Percentiles rank a stretch among this genome's conserved stretches.
Conservation (phyloP, 2,888 invertebrate species). For the Dynastes hyllus region DNA sequence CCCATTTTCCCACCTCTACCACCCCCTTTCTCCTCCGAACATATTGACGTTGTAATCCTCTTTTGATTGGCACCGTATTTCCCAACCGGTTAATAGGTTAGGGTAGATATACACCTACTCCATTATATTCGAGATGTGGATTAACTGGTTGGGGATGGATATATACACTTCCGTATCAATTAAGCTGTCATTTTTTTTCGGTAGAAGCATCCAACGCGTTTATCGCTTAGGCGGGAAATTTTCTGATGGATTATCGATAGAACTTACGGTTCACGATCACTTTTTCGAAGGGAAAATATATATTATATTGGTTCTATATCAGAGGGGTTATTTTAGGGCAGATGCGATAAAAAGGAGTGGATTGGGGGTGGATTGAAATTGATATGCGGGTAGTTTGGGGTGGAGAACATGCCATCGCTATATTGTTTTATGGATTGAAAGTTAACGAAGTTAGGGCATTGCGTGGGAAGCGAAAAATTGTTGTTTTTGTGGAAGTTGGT, state of each 20-base stretch:
- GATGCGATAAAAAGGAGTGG: not conserved
- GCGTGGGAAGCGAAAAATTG: too few relatives aligned
- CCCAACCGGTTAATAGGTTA: not conserved
- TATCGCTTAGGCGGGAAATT: not conserved
- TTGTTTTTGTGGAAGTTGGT: too few relatives aligned
- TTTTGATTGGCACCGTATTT: conserved; percentile 12
- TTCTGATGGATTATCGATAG: conserved; percentile 6
- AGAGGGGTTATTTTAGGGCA: not conserved
- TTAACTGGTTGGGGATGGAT: not conserved
- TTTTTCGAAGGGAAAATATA: not conserved
- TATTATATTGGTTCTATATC: not conserved
- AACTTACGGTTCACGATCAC: not conserved
- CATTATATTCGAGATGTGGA: conserved; percentile 22
- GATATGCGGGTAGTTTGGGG: not conserved
- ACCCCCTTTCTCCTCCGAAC: not conserved
- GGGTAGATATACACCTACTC: not conserved
- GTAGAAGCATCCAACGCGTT: not conserved
- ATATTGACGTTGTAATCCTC: conserved; percentile 16
- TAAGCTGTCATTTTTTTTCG: conserved; percentile 33
- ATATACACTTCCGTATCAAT: conserved; percentile 28
- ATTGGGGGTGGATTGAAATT: not conserved
- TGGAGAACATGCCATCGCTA: too few relatives aligned
- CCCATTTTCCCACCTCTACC: too few relatives aligned
- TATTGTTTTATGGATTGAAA: too few relatives aligned
- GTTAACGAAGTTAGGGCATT: too few relatives aligned